Percentiles rank a stretch among this genome's conserved stretches.
These are phyloP conservation scores for Noctilio leporinus DNA, from an alignment of 2,113 vertebrate genomes.

Conservation along the genomic window DNA sequence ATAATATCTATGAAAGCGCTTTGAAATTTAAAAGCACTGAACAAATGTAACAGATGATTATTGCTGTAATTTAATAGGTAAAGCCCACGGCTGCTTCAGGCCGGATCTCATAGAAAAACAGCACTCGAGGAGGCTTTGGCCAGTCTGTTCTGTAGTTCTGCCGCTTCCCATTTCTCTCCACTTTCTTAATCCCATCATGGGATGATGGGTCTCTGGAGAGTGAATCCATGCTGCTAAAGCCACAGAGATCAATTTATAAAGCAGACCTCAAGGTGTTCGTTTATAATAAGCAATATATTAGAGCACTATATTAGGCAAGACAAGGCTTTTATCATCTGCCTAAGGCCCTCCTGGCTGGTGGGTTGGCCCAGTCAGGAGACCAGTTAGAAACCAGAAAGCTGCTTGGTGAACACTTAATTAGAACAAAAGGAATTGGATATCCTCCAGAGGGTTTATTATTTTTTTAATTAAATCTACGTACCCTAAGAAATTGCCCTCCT, in stretches of 20 bases:
- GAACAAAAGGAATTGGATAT: background rate
- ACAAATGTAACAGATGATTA: constrained; percentile 10
- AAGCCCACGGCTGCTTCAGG: background rate
- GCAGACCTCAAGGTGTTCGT: background rate
- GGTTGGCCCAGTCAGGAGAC: background rate
- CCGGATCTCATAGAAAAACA: background rate
- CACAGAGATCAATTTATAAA: constrained; percentile 26
- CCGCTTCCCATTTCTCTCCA: background rate
- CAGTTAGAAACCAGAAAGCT: constrained; percentile 1
- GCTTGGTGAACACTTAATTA: background rate
- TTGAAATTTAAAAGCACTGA: constrained; percentile 46
- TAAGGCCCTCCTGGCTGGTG: background rate
- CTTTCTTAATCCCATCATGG: background rate
- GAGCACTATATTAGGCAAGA: background rate
- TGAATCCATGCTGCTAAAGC: background rate
- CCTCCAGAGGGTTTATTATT: background rate
- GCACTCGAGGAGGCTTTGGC: background rate
- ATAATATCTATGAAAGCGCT: constrained; percentile 35
- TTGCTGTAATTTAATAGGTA: background rate
- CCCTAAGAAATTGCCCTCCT: constrained; percentile 12
- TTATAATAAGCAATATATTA: background rate
- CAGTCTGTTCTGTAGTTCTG: background rate
- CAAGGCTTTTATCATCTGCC: background rate
- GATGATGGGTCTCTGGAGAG: background rate
- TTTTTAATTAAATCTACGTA: background rate